These are phyloP conservation scores for Pheosia tremula DNA, from an alignment of 2,888 invertebrate species.

Conservation along the genomic window DNA sequence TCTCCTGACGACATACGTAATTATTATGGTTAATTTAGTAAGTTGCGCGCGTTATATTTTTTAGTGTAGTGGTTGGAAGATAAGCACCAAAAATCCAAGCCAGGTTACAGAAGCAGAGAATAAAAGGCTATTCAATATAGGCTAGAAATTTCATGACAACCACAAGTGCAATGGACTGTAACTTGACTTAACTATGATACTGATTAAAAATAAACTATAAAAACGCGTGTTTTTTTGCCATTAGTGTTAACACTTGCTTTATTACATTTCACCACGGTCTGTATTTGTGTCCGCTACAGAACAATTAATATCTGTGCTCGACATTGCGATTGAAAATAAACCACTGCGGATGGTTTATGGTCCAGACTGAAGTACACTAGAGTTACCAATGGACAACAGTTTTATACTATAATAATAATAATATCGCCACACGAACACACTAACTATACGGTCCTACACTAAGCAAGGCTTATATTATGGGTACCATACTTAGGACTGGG, in stretches of 20 bases:
- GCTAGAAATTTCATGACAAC: too few relatives aligned
- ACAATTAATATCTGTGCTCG: slow-evolving; percentile 38
- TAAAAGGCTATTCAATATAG: too few relatives aligned
- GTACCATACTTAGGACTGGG: too few relatives aligned
- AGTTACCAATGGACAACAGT: slow-evolving; percentile 12
- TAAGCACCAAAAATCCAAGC: too few relatives aligned
- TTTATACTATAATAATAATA: slow-evolving; percentile 22
- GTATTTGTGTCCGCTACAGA: slow-evolving; percentile 18
- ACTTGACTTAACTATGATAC: too few relatives aligned
- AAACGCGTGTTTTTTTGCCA: not conserved
- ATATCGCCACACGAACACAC: too few relatives aligned
- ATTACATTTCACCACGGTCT: slow-evolving; percentile 13
- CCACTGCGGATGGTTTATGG: slow-evolving; percentile 31
- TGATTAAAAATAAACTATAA: too few relatives aligned
- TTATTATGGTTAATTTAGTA: not conserved
- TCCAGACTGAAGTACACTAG: slow-evolving; percentile 13
- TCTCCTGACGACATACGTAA: not conserved
- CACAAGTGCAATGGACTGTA: too few relatives aligned
- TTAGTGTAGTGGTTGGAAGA: not conserved
- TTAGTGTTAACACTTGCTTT: not conserved
- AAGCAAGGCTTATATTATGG: too few relatives aligned
- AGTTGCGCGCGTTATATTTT: not conserved
- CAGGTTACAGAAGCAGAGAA: too few relatives aligned
- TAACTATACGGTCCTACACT: too few relatives aligned
- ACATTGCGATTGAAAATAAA: slow-evolving; percentile 41